These are phyloP conservation scores for Bombus turneri DNA, from an alignment of 1,140 invertebrate genomes.

Conservation along the genomic window DNA sequence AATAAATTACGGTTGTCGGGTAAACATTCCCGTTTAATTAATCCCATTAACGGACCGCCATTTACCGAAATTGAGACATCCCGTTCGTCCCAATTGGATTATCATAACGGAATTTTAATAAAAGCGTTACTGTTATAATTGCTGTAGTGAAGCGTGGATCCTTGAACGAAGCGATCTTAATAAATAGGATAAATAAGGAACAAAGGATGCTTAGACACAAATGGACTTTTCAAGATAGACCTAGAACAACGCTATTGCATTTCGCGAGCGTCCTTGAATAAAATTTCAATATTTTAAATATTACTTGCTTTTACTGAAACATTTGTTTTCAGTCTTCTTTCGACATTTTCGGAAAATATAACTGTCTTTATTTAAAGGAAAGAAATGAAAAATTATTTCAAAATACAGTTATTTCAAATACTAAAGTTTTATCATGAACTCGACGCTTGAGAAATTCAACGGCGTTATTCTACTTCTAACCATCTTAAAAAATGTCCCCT, in stretches of 20 bases:
- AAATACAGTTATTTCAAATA: too few species aligned
- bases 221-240: conserved; percentile 75
- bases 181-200: background rate
- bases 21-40: conserved; percentile 42
- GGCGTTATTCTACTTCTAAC: too few species aligned
- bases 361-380: too few species aligned
- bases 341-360: too few species aligned
- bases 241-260: conserved; percentile 25
- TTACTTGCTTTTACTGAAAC: background rate
- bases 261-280: background rate
- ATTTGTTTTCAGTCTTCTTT: background rate
- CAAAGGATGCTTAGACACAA: background rate
- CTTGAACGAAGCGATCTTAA: background rate
- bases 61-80: conserved; percentile 47
- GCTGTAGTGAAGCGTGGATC: background rate
- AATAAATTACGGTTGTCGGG: conserved; percentile 27
- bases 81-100: conserved; percentile 31
- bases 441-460: too few species aligned
- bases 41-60: conserved; percentile 33
- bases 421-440: too few species aligned
- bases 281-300: too few species aligned
- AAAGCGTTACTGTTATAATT: conserved; percentile 39
- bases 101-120: conserved; percentile 46
- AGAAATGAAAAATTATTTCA: too few species aligned
- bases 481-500: too few species aligned